phyloP scores from a whole-genome alignment of 2,113 vertebrate species.

The Tympanuchus pallidicinctus region DNA sequence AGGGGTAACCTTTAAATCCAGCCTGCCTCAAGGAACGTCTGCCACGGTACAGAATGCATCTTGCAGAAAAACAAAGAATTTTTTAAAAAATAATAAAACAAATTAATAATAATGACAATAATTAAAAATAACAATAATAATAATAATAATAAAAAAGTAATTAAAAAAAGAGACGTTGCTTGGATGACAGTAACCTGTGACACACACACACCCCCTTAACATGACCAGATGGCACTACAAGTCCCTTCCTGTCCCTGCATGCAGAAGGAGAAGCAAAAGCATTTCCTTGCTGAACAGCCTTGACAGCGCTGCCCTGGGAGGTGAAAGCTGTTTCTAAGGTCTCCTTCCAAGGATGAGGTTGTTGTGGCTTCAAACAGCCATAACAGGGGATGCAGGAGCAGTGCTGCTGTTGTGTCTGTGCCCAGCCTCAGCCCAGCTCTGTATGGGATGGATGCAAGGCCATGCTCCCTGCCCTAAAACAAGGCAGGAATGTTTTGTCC shows the following conservation, averaged over 20 bases:
- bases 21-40: background rate
- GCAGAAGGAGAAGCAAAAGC: accelerated
- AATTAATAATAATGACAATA: too few relatives aligned
- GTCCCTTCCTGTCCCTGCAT: accelerated
- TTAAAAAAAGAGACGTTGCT: background rate
- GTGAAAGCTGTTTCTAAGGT: background rate
- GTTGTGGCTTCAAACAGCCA: background rate
- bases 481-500: background rate
- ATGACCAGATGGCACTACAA: accelerated
- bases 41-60: background rate
- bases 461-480: accelerated
- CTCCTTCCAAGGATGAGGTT: background rate
- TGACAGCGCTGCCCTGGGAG: background rate
- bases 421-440: background rate
- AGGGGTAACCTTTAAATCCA: conserved; percentile 27
- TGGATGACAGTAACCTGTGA: accelerated
- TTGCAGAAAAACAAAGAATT: too few relatives aligned
- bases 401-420: background rate
- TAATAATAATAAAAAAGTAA: too few relatives aligned
- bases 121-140: too few relatives aligned
- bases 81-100: too few relatives aligned
- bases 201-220: too few relatives aligned
- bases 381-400: background rate
- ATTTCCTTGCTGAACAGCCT: background rate
- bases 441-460: background rate